Conservation (phyloP, 2,797 vertebrate genomes). For the Rhinella marina region DNA sequence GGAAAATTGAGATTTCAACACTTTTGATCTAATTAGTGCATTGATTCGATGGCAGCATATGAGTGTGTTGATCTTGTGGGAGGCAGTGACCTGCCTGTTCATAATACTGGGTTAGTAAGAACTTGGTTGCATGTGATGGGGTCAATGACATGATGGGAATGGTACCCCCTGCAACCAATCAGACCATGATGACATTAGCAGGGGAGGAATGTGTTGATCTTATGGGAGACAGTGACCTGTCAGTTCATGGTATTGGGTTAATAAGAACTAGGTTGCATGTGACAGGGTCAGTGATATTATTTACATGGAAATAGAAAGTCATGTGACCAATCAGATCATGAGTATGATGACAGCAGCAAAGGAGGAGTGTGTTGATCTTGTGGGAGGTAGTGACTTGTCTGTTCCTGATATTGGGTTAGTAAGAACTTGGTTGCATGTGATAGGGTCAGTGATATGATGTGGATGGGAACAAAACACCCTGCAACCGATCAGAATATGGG, state of each 20-base stretch:
- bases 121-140: not conserved
- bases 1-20: not conserved
- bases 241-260: no score
- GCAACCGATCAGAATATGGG: no score
- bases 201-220: no score
- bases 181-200: no score
- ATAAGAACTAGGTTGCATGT: no score
- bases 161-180: no score
- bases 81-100: not conserved
- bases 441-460: not conserved
- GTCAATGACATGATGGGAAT: not conserved
- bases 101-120: not conserved
- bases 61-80: not conserved
- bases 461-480: not conserved
- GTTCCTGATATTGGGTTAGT: not conserved
- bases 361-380: not conserved
- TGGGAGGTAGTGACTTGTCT: not conserved
- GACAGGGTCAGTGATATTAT: no score
- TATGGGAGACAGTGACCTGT: no score
- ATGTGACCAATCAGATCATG: no score
- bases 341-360: not conserved
- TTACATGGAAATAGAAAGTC: no score
- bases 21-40: not conserved
- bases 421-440: not conserved
- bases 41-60: not conserved